phyloP scores from a whole-genome alignment of 2,797 vertebrate genomes.

The Anabas testudineus region DNA sequence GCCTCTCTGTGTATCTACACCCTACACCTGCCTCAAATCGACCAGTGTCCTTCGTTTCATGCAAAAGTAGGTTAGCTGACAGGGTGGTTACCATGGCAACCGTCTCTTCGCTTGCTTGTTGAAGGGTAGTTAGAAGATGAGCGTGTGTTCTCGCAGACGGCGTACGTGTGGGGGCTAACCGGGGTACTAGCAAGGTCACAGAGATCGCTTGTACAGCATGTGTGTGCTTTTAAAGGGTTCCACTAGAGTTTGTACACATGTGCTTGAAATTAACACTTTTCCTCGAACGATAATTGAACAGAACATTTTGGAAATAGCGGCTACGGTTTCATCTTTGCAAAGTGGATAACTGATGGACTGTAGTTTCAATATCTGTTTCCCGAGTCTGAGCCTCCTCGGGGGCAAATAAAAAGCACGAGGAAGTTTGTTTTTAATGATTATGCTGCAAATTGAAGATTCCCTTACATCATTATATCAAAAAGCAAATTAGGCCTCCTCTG shows the following conservation, averaged over 20 bases:
- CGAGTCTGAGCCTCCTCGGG: constrained; percentile 11
- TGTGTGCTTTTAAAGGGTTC: background rate
- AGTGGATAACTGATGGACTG: background rate
- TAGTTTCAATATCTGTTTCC: background rate
- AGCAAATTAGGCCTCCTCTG: constrained; percentile 57
- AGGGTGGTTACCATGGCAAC: constrained; percentile 84
- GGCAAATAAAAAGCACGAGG: constrained; percentile 29
- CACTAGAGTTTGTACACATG: background rate
- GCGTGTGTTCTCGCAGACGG: constrained; percentile 49
- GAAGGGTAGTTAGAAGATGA: constrained; percentile 62
- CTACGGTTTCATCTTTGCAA: too few species aligned
- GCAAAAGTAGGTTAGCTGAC: constrained; percentile 82
- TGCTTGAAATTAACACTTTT: constrained; percentile 3
- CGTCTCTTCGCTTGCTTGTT: constrained; percentile 68
- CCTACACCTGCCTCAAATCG: constrained; percentile 55
- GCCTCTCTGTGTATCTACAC: constrained; percentile 49
- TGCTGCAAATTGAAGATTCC: constrained; percentile 35
- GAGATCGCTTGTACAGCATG: constrained; percentile 2
- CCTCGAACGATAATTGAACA: background rate
- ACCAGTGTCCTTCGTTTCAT: constrained; percentile 73
- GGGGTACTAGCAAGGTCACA: constrained; percentile 52
- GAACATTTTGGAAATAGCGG: too few species aligned
- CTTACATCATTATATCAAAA: constrained; percentile 47
- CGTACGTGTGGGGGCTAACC: constrained; percentile 14
- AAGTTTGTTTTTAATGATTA: constrained; percentile 63